Conservation (phyloP, 2,113 vertebrate species). For the Cheilinus undulatus region DNA sequence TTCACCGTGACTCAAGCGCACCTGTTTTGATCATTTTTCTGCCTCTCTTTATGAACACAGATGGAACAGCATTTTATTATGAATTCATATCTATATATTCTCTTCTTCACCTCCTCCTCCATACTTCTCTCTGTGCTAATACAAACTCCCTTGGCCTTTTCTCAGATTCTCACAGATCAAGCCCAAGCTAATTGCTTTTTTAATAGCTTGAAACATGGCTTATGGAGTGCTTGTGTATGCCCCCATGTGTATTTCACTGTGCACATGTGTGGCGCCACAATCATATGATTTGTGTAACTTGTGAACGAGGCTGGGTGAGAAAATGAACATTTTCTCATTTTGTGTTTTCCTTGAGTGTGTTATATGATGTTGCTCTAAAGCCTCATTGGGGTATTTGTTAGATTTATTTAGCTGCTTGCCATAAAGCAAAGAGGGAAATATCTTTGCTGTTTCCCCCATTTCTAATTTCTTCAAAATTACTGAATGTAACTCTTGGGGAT, state of each 20-base stretch:
- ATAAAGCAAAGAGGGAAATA: constrained; percentile 18
- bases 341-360: constrained; percentile 14
- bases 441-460: constrained; percentile 28
- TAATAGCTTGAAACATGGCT: constrained; percentile 65
- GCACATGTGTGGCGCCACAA: constrained; percentile 14
- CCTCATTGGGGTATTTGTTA: constrained; percentile 33
- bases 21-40: constrained; percentile 32
- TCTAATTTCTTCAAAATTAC: constrained; percentile 43
- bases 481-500: constrained; percentile 64
- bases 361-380: constrained; percentile 47
- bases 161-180: constrained; percentile 39
- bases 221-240: constrained; percentile 52
- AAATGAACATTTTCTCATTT: constrained; percentile 35
- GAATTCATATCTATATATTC: constrained; percentile 6
- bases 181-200: constrained; percentile 72
- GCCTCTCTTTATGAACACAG: not conserved
- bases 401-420: constrained; percentile 41
- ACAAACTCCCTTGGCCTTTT: constrained; percentile 46
- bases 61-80: not conserved
- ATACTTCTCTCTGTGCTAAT: constrained; percentile 21
- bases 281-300: constrained; percentile 28
- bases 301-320: not conserved
- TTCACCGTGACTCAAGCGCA: constrained; percentile 26
- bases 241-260: constrained; percentile 43
- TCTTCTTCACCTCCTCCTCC: constrained; percentile 4